Percentiles rank a stretch among this genome's conserved stretches.
phyloP scores from a whole-genome alignment of 2,797 vertebrate genomes.

The Synanceia verrucosa region DNA sequence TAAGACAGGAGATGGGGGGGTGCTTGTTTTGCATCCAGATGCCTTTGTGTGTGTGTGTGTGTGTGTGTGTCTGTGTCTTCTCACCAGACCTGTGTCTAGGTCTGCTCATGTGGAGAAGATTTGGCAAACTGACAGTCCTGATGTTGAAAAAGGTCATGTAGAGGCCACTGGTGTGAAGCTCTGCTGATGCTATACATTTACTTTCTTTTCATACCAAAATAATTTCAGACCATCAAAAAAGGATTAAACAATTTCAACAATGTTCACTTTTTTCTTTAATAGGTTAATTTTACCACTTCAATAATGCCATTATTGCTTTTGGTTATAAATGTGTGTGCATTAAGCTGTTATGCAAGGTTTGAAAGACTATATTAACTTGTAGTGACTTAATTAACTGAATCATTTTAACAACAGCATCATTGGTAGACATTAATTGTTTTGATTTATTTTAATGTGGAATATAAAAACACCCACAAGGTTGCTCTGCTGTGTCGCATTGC shows the following conservation, averaged over 20 bases:
- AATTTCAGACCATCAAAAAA: background rate
- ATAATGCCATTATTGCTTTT: background rate
- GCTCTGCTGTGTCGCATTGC: background rate
- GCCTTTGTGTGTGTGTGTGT: background rate
- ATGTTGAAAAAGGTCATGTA: background rate
- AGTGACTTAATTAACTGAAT: background rate
- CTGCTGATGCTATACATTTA: background rate
- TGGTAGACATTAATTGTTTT: background rate
- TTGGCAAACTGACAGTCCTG: slow-evolving; percentile 12
- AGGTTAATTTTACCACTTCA: too few species aligned
- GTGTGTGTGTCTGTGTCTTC: background rate
- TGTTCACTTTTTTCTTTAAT: too few species aligned
- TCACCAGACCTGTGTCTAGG: slow-evolving; percentile 4
- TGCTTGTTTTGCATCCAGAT: slow-evolving; percentile 24
- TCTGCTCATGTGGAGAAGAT: slow-evolving; percentile 15
- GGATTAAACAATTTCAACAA: background rate
- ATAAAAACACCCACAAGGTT: background rate
- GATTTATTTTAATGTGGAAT: background rate
- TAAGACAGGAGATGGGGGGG: slow-evolving; percentile 25
- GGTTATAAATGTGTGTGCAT: background rate
- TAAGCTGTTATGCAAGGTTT: background rate
- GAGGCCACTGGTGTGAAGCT: background rate
- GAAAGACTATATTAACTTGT: background rate
- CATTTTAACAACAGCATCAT: background rate
- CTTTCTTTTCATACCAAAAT: background rate